A percentile compares a stretch with the other conserved stretches of the same genome.
phyloP scores from a whole-genome alignment of 1,140 invertebrate genomes.

The Aphis gossypii region DNA sequence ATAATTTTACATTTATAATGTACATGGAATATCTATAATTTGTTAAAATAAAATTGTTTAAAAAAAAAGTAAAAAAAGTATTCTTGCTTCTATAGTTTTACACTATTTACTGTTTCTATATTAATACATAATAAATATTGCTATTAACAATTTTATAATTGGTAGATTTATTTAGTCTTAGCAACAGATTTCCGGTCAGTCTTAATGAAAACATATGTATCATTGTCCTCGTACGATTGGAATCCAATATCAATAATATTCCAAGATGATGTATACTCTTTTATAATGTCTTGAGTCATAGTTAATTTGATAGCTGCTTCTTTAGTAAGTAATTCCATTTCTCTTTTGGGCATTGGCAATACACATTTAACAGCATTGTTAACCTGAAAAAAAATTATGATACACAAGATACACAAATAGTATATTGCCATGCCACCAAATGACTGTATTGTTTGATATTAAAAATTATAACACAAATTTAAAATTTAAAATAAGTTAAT shows the following conservation, averaged over 20 bases:
- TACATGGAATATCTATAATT: background rate
- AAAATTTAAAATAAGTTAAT: background rate
- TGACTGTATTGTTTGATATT: background rate
- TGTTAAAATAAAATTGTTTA: background rate
- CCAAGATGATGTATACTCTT: conserved; percentile 57
- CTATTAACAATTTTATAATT: background rate
- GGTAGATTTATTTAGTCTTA: background rate
- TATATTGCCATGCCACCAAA: background rate
- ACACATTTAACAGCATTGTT: conserved; percentile 57
- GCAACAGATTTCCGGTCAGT: conserved; percentile 36
- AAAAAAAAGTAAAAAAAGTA: background rate
- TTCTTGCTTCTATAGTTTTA: background rate
- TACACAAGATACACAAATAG: background rate
- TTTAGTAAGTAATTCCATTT: conserved; percentile 55
- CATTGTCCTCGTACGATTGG: conserved; percentile 31
- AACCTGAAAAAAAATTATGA: conserved; percentile 45
- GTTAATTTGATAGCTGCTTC: conserved; percentile 58
- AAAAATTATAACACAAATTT: background rate
- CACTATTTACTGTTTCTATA: background rate
- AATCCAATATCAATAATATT: conserved; percentile 21
- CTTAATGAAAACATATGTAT: conserved; percentile 31
- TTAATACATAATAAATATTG: conserved; percentile 1
- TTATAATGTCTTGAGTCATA: conserved; percentile 44
- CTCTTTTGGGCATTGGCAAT: conserved; percentile 50
- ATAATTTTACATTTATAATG: background rate